Evolutionary conservation across 1,140 invertebrate genomes (phyloP), one percentile per base, ranked within the genome.

Genomic region (Contarinia nasturtii): DNA sequence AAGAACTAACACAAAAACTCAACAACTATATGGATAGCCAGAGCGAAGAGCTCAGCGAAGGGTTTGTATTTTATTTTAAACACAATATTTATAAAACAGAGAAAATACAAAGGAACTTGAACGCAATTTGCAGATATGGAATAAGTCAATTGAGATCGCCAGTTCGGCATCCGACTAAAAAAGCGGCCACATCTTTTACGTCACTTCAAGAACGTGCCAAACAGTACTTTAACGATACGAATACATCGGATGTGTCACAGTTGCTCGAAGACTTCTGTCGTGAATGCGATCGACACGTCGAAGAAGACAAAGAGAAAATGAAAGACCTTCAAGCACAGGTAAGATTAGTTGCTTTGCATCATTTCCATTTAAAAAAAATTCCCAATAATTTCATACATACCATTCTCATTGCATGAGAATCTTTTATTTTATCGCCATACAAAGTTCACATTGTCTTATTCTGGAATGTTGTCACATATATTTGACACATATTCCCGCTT

Each of bases 311-410:
- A 48, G 67, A 66, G 36, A 79, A 83, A 48, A 70, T 71, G 44
- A 74, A 80, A 54, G 82, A 86, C 62, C 60, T 83, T 33, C 67
- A 75, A 49, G 72, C 75, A 44, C 81, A 85, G 75, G 81, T 84
- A 63, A 59, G 58, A 22, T 17, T 27, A n/a, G n/a, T 38, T 38
- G 36, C 3, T 38, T 38, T 5, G 27, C 27, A 5, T 27, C 27
- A 27, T 27, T 27, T 27, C 27, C 10, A 5, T 27, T 27, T 27
- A 5, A 5, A 5, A 3, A 10, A 27, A 5, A 27, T 27, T 27
- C 27, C 27, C 27, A 27, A 27, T 27, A 10, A 27, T 5, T 27
- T 27, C 27, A 27, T 27, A 3, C 3, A 27, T 27, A 10, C 27
- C 10, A 27, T 27, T 27, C 4, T 27, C 27, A 27, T 27, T 27